A percentile compares a stretch with the other conserved stretches of the same genome.
Conservation (phyloP, 2,113 vertebrate genomes). For the Physeter macrocephalus region DNA sequence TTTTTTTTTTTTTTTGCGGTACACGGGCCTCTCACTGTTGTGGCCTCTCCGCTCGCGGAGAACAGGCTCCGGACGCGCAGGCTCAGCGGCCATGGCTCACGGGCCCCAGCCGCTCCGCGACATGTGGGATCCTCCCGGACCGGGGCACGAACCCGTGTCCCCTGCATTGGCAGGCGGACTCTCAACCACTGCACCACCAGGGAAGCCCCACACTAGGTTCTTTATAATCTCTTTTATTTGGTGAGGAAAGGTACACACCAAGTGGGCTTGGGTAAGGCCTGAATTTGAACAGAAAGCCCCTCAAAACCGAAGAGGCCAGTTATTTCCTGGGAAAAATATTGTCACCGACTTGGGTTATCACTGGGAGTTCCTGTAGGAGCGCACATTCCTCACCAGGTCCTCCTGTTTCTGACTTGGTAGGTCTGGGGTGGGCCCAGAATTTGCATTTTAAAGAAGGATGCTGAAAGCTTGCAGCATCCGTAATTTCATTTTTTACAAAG, state of each 20-base stretch:
- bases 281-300: background rate
- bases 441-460: background rate
- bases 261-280: background rate
- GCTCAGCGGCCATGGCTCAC: too few species aligned
- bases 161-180: too few species aligned
- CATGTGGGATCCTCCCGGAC: too few species aligned
- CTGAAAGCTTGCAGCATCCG: background rate
- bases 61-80: too few species aligned
- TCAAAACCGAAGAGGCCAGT: background rate
- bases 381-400: background rate
- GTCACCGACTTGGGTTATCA: background rate
- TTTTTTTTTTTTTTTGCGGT: too few species aligned
- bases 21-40: too few species aligned
- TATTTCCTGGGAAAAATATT: background rate
- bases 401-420: background rate
- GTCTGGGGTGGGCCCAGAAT: background rate
- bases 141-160: too few species aligned
- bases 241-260: background rate
- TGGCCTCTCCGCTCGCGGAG: too few species aligned
- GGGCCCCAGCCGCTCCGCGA: too few species aligned
- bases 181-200: too few species aligned
- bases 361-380: background rate
- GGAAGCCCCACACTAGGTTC: background rate
- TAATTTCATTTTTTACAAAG: background rate
- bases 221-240: background rate